Evolutionary conservation across 2,113 vertebrate species (phyloP), one percentile per base, ranked within the genome.

Genomic region (Entomyzon cyanotis): DNA sequence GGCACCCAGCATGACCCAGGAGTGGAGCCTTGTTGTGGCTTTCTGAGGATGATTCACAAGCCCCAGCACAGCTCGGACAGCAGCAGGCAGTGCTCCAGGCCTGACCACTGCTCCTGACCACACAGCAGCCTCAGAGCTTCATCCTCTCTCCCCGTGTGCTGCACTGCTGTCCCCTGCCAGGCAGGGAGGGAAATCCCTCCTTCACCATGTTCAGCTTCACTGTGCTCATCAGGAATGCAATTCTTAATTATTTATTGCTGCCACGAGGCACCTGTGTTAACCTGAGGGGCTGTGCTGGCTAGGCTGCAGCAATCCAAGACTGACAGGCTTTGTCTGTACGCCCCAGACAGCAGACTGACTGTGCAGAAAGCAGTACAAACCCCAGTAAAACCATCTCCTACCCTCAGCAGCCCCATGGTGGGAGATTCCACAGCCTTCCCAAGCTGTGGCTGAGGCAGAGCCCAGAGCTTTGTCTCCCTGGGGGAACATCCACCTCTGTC

Each of bases 91-190:
- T 55, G 55, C 33, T 82, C 53, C 59, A 46, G 42, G 69, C 64
- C 46, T 20, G 2, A 42, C 31, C 0, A 0, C 52, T 37, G 8
- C 37, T 37, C 64, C 46, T 20, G 2, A 42, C 31, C 0, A 0
- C 52, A 35, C 1, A 0, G 9, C 1, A 0, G 19, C 12, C 20
- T 30, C 83, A 89, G 41, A 86, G 55, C 78, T 59, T 46, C 19
- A 5, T 31, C 75, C 63, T 50, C 35, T 31, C 27, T 39, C 21
- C 56, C 15, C 0, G 0, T 6, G 13, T 1, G 1, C 39, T 47
- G 49, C 15, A 84, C 69, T 0, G 0, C 64, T 42, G 12, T 50
- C 25, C 55, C 25, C 28, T 58, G 42, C 30, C 27, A 15, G 30
- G 56, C 60, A 59, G 18, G 27, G 22, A 76, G 17, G 28, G 58